phyloP scores from a whole-genome alignment of 2,113 vertebrate species.

The Pholis gunnellus region DNA sequence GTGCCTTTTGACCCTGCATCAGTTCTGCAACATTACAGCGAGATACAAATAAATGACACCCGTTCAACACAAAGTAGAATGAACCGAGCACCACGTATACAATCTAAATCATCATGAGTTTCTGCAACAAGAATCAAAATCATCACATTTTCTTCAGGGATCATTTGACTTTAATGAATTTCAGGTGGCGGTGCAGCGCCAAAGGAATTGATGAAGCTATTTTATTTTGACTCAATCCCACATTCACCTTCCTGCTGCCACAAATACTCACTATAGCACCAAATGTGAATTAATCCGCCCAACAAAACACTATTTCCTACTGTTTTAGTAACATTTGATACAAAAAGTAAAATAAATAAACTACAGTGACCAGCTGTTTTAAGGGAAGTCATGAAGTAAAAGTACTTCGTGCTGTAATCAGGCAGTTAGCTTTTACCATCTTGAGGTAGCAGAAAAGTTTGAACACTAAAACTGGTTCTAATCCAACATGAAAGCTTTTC shows the following conservation, averaged over 20 bases:
- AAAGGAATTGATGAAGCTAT: not conserved
- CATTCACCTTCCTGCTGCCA: not conserved
- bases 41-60: not conserved
- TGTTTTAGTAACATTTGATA: not conserved
- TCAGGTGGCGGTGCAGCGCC: not conserved
- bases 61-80: not conserved
- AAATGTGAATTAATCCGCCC: not conserved
- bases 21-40: slow-evolving; percentile 24
- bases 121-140: not conserved
- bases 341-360: not conserved
- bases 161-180: not conserved
- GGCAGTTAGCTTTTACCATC: not conserved
- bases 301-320: not conserved
- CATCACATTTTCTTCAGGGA: not conserved
- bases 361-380: not conserved
- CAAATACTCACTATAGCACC: not conserved
- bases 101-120: not conserved
- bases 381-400: not conserved
- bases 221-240: too few relatives aligned
- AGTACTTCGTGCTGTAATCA: not conserved
- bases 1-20: slow-evolving; percentile 9
- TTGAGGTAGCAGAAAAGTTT: not conserved
- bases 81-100: not conserved
- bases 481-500: slow-evolving; percentile 41
- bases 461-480: not conserved